Conservation (phyloP, 2,888 invertebrate genomes). For the Habrosyne pyritoides region DNA sequence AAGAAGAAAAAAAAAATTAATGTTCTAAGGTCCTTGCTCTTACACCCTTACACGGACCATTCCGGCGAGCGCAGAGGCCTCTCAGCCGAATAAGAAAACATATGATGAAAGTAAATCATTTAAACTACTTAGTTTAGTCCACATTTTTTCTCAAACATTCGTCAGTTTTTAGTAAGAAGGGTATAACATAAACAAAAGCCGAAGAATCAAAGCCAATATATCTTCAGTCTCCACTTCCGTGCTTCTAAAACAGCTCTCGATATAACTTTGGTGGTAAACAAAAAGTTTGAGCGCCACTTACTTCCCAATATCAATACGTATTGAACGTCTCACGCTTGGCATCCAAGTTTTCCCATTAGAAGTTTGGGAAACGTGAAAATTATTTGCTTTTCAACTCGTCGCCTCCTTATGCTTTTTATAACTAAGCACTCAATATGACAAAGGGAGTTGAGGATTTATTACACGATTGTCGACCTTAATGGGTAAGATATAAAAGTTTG, state of each 20-base stretch:
- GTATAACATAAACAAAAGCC: background rate
- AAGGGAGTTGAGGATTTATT: slow-evolving; percentile 37
- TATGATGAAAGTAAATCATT: no score
- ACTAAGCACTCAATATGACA: slow-evolving; percentile 34
- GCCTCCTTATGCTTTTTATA: slow-evolving; percentile 37
- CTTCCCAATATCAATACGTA: slow-evolving; percentile 50
- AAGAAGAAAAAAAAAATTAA: no score
- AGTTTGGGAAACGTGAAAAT: slow-evolving; percentile 61
- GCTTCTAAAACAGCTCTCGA: slow-evolving; percentile 23
- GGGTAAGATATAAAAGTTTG: slow-evolving; percentile 3
- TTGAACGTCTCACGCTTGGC: slow-evolving; percentile 52
- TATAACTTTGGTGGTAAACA: slow-evolving; percentile 47
- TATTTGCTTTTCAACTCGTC: slow-evolving; percentile 47
- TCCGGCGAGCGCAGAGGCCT: no score
- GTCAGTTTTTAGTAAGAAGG: background rate
- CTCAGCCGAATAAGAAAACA: no score
- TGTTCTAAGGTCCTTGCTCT: no score
- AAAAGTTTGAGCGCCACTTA: slow-evolving; percentile 41
- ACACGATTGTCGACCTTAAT: slow-evolving; percentile 7
- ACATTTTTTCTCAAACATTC: no score
- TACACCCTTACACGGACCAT: no score
- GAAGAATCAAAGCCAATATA: slow-evolving; percentile 1
- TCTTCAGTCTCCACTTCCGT: slow-evolving; percentile 14
- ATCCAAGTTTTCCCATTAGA: slow-evolving; percentile 70
- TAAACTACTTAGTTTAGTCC: no score